phyloP scores from a whole-genome alignment of 1,140 invertebrate genomes.

The Sycophaga agraensis region DNA sequence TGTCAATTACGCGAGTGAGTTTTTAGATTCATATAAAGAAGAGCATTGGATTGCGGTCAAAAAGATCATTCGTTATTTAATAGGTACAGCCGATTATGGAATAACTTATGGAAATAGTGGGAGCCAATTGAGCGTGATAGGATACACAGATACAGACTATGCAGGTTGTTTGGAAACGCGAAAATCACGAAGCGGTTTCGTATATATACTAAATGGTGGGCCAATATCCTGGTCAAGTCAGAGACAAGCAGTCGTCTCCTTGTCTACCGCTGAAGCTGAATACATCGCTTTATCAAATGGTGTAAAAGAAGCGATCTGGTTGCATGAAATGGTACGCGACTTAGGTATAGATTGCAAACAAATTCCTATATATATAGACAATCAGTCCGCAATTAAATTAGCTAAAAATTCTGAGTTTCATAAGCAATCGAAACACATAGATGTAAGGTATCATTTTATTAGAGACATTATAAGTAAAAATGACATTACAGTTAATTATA shows the following conservation, averaged over 20 bases:
- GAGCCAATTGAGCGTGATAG: background rate
- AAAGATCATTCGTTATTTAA: background rate
- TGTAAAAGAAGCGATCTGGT: conserved; percentile 38
- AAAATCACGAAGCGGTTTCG: background rate
- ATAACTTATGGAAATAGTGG: background rate
- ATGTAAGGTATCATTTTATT: conserved; percentile 43
- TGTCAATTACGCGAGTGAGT: background rate
- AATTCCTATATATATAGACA: conserved; percentile 29
- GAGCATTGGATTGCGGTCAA: conserved; percentile 1
- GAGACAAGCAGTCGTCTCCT: conserved; percentile 11
- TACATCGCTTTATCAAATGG: conserved; percentile 33
- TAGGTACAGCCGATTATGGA: too few species aligned
- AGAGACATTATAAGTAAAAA: conserved; percentile 32
- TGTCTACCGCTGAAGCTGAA: conserved; percentile 31
- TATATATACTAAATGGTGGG: background rate
- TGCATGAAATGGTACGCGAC: conserved; percentile 33
- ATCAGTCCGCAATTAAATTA: conserved; percentile 37
- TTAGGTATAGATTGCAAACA: background rate
- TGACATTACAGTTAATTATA: conserved; percentile 30
- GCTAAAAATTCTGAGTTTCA: conserved; percentile 47
- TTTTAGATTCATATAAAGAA: background rate
- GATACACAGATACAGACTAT: conserved; percentile 7
- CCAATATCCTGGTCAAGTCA: conserved; percentile 21
- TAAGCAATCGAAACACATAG: conserved; percentile 49
- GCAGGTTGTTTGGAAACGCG: conserved; percentile 7